Conservation (phyloP, 2,888 invertebrate species). For the Perizoma flavofasciatum region DNA sequence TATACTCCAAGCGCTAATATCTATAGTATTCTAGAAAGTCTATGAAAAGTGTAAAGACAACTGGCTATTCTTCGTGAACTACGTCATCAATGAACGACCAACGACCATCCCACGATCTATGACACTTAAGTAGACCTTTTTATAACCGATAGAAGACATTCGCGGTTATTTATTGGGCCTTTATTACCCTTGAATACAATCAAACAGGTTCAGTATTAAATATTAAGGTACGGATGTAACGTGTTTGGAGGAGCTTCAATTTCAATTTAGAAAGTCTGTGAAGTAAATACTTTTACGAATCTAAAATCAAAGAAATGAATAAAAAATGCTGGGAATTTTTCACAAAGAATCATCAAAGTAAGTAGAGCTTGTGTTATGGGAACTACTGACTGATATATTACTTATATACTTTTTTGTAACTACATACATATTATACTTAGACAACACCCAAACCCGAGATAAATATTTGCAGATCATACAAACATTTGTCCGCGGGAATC, state of each 20-base stretch:
- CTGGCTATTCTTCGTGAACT: constrained; percentile 3
- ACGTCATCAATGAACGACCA: constrained; percentile 35
- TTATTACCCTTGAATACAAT: constrained; percentile 60
- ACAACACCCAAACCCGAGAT: too few species aligned
- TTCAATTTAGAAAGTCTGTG: neutral
- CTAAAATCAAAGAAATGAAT: too few species aligned
- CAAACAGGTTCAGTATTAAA: constrained; percentile 40
- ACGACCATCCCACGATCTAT: constrained; percentile 59
- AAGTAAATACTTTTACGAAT: neutral
- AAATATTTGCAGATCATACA: too few species aligned
- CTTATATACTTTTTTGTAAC: too few species aligned
- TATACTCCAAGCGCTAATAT: too few species aligned
- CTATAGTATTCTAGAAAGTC: too few species aligned
- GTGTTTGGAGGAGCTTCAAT: constrained; percentile 8
- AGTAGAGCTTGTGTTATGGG: too few species aligned
- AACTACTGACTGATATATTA: too few species aligned
- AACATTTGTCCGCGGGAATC: too few species aligned
- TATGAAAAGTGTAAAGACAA: neutral
- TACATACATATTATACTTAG: too few species aligned
- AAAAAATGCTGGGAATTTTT: too few species aligned
- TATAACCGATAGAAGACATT: constrained; percentile 65
- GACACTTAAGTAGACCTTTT: constrained; percentile 73
- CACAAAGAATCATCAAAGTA: too few species aligned
- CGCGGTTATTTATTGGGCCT: constrained; percentile 64
- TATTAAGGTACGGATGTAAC: constrained; percentile 31